phyloP scores from a whole-genome alignment of 1,140 invertebrate genomes.

The Linepithema humile region DNA sequence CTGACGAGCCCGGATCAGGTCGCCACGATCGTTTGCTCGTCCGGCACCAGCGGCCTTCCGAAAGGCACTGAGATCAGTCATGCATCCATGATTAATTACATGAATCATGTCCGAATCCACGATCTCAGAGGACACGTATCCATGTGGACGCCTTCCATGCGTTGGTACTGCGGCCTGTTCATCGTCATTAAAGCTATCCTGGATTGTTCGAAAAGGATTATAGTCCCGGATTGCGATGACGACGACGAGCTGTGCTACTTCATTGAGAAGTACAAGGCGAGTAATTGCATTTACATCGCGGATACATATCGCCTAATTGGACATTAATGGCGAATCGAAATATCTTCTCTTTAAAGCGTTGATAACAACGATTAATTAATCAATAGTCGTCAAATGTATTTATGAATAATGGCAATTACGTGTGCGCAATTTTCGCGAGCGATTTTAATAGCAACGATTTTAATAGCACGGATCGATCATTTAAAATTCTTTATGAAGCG shows the following conservation, averaged over 20 bases:
- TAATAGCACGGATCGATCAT: no score
- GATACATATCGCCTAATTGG: not conserved
- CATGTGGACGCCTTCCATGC: slow-evolving; percentile 41
- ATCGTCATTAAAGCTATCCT: slow-evolving; percentile 44
- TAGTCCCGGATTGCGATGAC: slow-evolving; percentile 12
- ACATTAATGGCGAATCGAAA: not conserved
- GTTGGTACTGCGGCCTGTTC: slow-evolving; percentile 34
- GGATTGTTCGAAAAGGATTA: slow-evolving; percentile 22
- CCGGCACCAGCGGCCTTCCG: slow-evolving; percentile 76
- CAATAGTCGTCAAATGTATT: not conserved
- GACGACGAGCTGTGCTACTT: slow-evolving; percentile 7
- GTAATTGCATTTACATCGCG: not conserved
- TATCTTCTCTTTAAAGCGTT: not conserved
- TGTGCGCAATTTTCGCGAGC: not conserved
- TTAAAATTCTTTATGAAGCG: not conserved
- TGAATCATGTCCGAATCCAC: slow-evolving; percentile 36
- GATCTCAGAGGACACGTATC: slow-evolving; percentile 33
- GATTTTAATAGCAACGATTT: not conserved
- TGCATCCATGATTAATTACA: slow-evolving; percentile 50
- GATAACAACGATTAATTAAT: not conserved
- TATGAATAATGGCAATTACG: not conserved
- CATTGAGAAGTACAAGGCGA: slow-evolving; percentile 27
- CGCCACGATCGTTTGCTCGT: slow-evolving; percentile 76
- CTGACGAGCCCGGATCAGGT: slow-evolving; percentile 67
- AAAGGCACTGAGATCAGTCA: slow-evolving; percentile 69